These are phyloP conservation scores for Leptopilina boulardi DNA, from an alignment of 1,140 invertebrate genomes.

Conservation along the genomic window DNA sequence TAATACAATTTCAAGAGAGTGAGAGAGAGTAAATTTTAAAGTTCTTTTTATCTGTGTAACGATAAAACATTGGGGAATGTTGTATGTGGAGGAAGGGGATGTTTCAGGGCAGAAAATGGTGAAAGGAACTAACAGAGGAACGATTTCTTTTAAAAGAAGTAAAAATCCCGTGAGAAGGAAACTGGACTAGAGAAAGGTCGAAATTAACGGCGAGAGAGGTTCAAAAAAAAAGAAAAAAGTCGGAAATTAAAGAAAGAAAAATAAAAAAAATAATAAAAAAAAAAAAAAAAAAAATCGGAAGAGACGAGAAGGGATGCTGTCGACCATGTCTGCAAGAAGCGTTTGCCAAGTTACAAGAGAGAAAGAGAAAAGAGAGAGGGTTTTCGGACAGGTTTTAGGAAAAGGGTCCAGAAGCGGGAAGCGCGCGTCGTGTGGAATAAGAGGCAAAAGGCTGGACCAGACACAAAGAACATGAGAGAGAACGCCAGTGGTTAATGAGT, in stretches of 20 bases:
- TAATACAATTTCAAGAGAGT: neutral
- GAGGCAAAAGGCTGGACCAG: constrained; percentile 16
- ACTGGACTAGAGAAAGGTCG: neutral
- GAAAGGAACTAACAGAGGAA: neutral
- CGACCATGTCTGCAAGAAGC: constrained; percentile 1
- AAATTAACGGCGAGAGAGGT: neutral
- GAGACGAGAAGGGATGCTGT: neutral
- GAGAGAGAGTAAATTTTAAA: neutral
- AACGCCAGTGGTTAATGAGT: constrained; percentile 27
- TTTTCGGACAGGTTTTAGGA: constrained; percentile 21
- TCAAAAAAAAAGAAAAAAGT: constrained; percentile 43
- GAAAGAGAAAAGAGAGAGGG: too few species aligned
- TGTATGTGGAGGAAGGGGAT: too few species aligned
- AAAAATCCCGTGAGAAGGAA: neutral
- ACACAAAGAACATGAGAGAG: constrained; percentile 29
- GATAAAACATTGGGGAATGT: neutral
- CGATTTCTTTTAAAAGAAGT: neutral
- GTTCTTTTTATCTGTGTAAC: neutral
- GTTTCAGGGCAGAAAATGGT: neutral
- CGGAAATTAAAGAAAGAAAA: constrained; percentile 30
- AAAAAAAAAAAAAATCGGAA: constrained; percentile 2
- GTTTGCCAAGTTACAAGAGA: constrained; percentile 10
- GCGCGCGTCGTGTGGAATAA: constrained; percentile 19
- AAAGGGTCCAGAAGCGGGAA: constrained; percentile 22
- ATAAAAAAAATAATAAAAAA: constrained; percentile 11